Evolutionary conservation across 92 coral and sea anemone species (phyloP), one percentile per base, ranked within the genome.

Genomic region (Nematostella vectensis): DNA sequence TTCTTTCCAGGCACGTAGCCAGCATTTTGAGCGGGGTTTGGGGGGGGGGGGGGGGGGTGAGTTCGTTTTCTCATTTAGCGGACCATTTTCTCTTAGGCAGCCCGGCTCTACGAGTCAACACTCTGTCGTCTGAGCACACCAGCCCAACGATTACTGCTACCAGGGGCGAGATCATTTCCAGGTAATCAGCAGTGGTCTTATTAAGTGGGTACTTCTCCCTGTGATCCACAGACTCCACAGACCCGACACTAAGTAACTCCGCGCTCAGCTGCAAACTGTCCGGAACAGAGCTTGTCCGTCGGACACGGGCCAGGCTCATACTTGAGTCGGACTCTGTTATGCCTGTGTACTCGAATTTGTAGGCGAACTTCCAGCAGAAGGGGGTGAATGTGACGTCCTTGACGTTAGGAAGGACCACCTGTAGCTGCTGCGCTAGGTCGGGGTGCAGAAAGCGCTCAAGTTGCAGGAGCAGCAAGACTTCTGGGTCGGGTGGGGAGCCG

Each of bases 291-390:
- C 55, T 70, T 1, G 95, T 75, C 3, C 74, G 71, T 18, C 61
- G 80, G n/a, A n/a, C n/a, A n/a, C n/a, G n/a, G n/a, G n/a, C n/a
- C 39, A 80, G 59, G 56, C 23, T 74, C 4, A 88, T 69, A 59
- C 66, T 68, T 33, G 95, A 80, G 19, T 66, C 61, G 11, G 88
- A 80, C 21, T 62, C 68, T 39, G 80, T 86, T 21, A 75, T 61
- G 22, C 62, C 17, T 11, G 72, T 47, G 17, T 63, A 27, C 37
- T 85, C 95, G 57, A 93, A 93, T 48, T 54, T 65, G 75, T 82
- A 93, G 1, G 96, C 96, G 57, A 93, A 79, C 20, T 40, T 67
- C 99, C 99, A 93, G 57, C 85, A 82, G 59, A 71, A 88, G 1
- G 99, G 93, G 0, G 72, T 56, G 30, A 82, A 93, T 0, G 75